Evolutionary conservation across 2,797 vertebrate species (phyloP), one percentile per base, ranked within the genome.

Genomic region (Pseudomugil tenellus): DNA sequence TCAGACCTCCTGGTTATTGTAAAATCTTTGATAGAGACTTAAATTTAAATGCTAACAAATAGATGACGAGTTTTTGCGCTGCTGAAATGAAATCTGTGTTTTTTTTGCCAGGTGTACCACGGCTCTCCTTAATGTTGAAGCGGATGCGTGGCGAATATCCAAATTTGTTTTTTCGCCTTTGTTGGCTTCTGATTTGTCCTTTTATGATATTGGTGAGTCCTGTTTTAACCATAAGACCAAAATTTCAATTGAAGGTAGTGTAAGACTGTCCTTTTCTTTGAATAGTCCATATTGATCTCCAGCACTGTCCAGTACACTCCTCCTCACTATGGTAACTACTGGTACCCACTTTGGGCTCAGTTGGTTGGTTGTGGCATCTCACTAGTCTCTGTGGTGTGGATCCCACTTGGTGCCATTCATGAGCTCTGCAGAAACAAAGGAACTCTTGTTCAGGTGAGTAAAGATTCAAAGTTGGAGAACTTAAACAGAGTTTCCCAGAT

Each of bases 281-380:
- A 21, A 25, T 63, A 94, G 94, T 67, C 74, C 61, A 94, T 95
- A 53, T 76, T 95, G 74, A 72, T 79, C 51, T 90, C 84, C 84
- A 93, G 93, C 71, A 76, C 93, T 46, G 12, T 88, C 61, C 91
- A 92, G 43, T 94, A 93, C 83, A 86, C 82, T 26, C 93, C 93
- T 11, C 91, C 83, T 63, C 81, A 21, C 31, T 95, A 94, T 55
- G 93, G 90, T 3, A 84, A 78, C 6, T 94, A 95, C 74, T 63
- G 8, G 0, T 95, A 94, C 63, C 94, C 94, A 7, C 3, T 67
- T 7, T 95, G 94, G 94, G 92, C 93, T 19, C 91, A 94, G 49
- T 76, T 57, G 25, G 39, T 93, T 21, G 94, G 94, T 69, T 94
- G 92, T 92, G 43, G 79, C 9, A 29, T 95, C 49, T 92, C 92